phyloP scores from a whole-genome alignment of 2,797 vertebrate species.

The Tiaroga cobitis region DNA sequence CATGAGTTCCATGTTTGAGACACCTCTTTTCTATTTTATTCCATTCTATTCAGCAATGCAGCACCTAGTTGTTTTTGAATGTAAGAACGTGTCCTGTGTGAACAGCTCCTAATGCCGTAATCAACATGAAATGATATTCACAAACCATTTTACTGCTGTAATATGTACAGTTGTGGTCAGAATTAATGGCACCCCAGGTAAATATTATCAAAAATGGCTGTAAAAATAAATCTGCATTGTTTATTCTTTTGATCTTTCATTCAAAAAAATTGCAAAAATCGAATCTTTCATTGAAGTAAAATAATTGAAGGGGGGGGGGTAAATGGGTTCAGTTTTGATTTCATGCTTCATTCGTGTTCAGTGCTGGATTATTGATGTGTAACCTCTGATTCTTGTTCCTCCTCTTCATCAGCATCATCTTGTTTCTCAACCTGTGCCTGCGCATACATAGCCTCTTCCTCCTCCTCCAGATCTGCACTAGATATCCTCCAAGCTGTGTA shows the following conservation, averaged over 20 bases:
- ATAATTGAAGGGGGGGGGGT: too few relatives aligned
- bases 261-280: too few relatives aligned
- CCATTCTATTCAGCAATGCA: too few relatives aligned
- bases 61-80: not conserved
- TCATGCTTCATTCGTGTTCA: not conserved
- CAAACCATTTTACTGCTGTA: not conserved
- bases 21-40: too few relatives aligned
- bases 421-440: constrained; percentile 72
- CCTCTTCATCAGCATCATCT: constrained; percentile 65
- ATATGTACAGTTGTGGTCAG: not conserved
- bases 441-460: constrained; percentile 81
- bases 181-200: too few relatives aligned
- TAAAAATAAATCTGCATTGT: too few relatives aligned
- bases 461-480: constrained; percentile 82
- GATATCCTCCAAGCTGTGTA: constrained; percentile 79
- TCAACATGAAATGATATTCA: not conserved
- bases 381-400: constrained; percentile 52
- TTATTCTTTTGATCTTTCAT: too few relatives aligned
- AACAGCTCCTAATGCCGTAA: not conserved
- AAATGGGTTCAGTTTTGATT: not conserved
- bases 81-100: not conserved
- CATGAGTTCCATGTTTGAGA: too few relatives aligned
- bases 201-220: too few relatives aligned
- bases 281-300: too few relatives aligned
- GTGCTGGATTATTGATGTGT: not conserved